These are phyloP conservation scores for Polypterus senegalus DNA, from an alignment of 2,113 vertebrate species.

Conservation along the genomic window DNA sequence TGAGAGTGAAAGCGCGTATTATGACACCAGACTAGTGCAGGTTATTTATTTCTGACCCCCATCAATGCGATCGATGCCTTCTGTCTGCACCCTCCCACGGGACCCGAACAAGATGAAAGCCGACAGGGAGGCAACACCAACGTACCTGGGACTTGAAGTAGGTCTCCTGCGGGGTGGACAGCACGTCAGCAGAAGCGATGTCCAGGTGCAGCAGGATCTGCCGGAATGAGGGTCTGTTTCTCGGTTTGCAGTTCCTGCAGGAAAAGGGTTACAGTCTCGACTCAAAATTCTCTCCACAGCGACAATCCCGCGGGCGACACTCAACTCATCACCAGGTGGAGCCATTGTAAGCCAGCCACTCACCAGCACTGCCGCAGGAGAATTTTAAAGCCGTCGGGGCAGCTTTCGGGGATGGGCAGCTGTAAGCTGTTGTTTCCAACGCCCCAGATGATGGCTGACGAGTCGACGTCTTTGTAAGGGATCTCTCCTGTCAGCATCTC, in stretches of 20 bases:
- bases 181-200: constrained; percentile 86
- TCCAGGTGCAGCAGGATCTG: constrained; percentile 91
- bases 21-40: neutral
- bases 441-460: constrained; percentile 94
- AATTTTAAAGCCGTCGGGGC: constrained; percentile 94
- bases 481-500: constrained; percentile 93
- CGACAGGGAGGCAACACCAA: constrained; percentile 13
- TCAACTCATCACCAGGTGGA: too few species aligned
- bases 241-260: constrained; percentile 83
- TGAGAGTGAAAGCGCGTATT: too few species aligned
- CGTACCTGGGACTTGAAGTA: constrained; percentile 90
- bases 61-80: neutral
- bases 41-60: neutral
- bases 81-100: constrained; percentile 22
- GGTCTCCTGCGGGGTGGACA: constrained; percentile 88
- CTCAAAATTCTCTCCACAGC: too few species aligned
- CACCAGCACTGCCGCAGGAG: constrained; percentile 91
- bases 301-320: too few species aligned
- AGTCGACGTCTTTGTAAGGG: constrained; percentile 94
- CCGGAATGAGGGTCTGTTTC: constrained; percentile 86
- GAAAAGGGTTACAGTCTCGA: neutral
- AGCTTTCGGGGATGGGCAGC: constrained; percentile 85
- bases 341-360: constrained; percentile 26
- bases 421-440: constrained; percentile 96
- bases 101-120: too few species aligned